These are phyloP conservation scores for Agrilus mali DNA, from an alignment of 2,888 invertebrate species.

Conservation along the genomic window DNA sequence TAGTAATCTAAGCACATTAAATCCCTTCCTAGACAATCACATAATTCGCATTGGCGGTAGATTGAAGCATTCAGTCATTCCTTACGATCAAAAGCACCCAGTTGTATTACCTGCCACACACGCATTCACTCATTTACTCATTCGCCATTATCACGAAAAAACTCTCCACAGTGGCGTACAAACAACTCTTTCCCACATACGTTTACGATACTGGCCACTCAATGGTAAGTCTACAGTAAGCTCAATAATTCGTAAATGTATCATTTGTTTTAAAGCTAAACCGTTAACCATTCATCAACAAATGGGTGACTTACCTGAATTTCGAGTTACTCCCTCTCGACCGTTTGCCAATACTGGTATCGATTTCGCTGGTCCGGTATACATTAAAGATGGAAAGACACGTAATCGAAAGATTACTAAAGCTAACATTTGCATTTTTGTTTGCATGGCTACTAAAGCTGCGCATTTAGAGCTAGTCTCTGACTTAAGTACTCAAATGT, in stretches of 20 bases:
- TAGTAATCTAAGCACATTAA: slow-evolving; percentile 8
- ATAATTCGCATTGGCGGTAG: slow-evolving; percentile 9
- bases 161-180: slow-evolving; percentile 9
- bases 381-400: slow-evolving; percentile 10
- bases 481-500: slow-evolving; percentile 10
- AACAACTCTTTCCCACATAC: slow-evolving; percentile 5
- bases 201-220: slow-evolving; percentile 7
- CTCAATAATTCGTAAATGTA: slow-evolving; percentile 5
- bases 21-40: slow-evolving; percentile 13
- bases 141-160: slow-evolving; percentile 8
- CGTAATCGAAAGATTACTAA: slow-evolving; percentile 8
- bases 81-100: slow-evolving; percentile 7
- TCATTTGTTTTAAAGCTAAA: slow-evolving; percentile 6
- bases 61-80: slow-evolving; percentile 1
- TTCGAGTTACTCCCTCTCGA: slow-evolving; percentile 12
- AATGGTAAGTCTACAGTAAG: slow-evolving; percentile 4
- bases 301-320: slow-evolving; percentile 20
- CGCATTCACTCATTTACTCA: slow-evolving; percentile 7
- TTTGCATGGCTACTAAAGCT: slow-evolving; percentile 19
- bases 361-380: slow-evolving; percentile 20
- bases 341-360: slow-evolving; percentile 17
- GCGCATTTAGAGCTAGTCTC: slow-evolving; percentile 10
- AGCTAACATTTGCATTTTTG: slow-evolving; percentile 12
- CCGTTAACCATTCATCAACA: slow-evolving; percentile 1
- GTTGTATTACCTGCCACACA: slow-evolving; percentile 9